Conservation (phyloP, 2,113 vertebrate genomes). For the Ceuthmochares aereus region DNA sequence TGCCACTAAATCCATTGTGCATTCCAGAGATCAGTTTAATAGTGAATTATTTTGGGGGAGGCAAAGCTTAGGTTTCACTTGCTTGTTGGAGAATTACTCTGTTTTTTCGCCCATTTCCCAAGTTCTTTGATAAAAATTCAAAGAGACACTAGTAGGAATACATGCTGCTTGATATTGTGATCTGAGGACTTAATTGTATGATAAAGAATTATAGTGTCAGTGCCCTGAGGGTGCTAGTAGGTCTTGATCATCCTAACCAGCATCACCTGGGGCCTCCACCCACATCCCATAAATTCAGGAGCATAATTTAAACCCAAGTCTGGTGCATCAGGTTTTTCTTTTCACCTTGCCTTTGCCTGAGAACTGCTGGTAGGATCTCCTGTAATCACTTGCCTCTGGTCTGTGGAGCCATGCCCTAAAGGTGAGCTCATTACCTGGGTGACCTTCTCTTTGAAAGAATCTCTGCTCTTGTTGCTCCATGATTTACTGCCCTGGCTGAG, state of each 20-base stretch:
- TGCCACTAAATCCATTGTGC: conserved; percentile 22
- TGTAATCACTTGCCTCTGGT: neutral
- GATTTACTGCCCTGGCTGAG: neutral
- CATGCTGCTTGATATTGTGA: neutral
- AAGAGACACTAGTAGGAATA: neutral
- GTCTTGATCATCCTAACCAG: neutral
- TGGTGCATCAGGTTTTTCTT: fast-evolving
- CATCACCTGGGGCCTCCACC: neutral
- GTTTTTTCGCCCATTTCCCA: neutral
- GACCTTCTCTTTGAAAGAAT: neutral
- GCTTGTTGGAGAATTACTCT: neutral
- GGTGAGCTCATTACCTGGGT: neutral
- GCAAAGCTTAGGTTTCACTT: conserved; percentile 20
- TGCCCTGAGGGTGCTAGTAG: neutral
- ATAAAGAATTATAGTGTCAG: neutral
- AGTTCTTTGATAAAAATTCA: conserved; percentile 37
- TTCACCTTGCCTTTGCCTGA: neutral
- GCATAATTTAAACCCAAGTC: neutral
- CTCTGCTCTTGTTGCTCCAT: neutral
- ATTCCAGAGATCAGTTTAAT: conserved; percentile 49
- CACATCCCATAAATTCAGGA: neutral
- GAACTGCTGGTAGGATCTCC: neutral
- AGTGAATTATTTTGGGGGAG: conserved; percentile 19
- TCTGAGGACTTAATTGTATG: neutral
- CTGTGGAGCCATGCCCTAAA: fast-evolving